phyloP scores from a whole-genome alignment of 1,140 invertebrate species.

The Pseudomyrmex gracilis region DNA sequence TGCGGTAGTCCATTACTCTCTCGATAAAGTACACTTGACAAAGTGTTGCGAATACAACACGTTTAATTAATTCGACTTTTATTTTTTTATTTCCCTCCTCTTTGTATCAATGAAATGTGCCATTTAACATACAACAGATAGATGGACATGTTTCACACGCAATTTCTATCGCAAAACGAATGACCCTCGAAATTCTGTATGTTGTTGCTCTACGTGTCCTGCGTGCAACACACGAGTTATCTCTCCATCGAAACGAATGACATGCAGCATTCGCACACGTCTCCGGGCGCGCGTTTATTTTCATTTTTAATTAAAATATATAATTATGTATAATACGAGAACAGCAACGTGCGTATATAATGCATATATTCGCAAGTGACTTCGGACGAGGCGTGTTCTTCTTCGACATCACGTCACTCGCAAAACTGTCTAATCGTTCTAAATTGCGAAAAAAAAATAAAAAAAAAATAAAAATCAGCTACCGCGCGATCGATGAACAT shows the following conservation, averaged over 20 bases:
- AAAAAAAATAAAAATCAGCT: conserved; percentile 18
- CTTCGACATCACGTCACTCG: conserved; percentile 53
- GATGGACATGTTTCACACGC: not conserved
- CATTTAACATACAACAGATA: conserved; percentile 26
- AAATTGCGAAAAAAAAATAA: conserved; percentile 23
- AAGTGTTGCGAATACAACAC: conserved; percentile 35
- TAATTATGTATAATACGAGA: conserved; percentile 41
- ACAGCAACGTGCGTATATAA: conserved; percentile 19
- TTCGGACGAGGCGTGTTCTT: conserved; percentile 17
- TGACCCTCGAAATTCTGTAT: conserved; percentile 35
- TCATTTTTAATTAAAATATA: conserved; percentile 48
- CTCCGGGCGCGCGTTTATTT: conserved; percentile 22
- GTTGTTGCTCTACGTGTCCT: conserved; percentile 40
- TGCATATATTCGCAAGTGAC: conserved; percentile 2
- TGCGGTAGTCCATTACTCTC: not conserved
- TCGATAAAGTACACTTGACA: conserved; percentile 23
- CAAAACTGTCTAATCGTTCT: conserved; percentile 37
- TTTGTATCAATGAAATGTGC: conserved; percentile 35
- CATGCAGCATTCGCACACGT: not conserved
- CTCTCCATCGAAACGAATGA: conserved; percentile 34
- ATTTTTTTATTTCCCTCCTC: not conserved
- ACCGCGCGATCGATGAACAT: conserved; percentile 17
- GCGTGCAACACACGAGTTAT: conserved; percentile 2
- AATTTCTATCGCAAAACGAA: conserved; percentile 26
- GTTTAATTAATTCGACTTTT: conserved; percentile 29